Evolutionary conservation across 2,113 vertebrate genomes (phyloP), one percentile per base, ranked within the genome.

Genomic region (Corythornis madagascariensis): DNA sequence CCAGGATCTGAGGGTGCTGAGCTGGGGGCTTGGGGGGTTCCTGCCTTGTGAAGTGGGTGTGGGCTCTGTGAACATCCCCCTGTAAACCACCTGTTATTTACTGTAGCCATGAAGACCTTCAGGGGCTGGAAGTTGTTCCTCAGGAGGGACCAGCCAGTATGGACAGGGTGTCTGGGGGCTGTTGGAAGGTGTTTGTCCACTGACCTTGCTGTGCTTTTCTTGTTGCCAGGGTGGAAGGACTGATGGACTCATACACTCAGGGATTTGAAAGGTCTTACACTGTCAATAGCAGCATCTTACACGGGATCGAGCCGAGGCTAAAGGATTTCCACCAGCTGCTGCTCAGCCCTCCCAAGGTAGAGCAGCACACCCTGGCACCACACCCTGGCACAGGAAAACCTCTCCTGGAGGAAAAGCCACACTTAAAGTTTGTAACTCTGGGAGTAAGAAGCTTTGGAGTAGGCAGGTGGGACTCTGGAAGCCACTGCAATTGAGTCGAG

Each of bases 241-340:
- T 98, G 97, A 98, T 98, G 98, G 99, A 99, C 97, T 97, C 99
- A 92, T 99, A 98, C 98, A 98, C 98, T 98, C 99, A 99, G 98
- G 99, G 98, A 98, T 98, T 98, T 93, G 99, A 99, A 97, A 98
- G 98, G 98, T 97, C 98, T 95, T 98, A 98, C 97, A 97, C 98
- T 96, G 98, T 99, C 98, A 99, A 93, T 96, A 98, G 98, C 97
- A 98, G 99, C 97, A 97, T 99, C 96, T 94, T 99, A 72, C 97
- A 97, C 15, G 98, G 98, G 85, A 99, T 99, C 73, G 98, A 99
- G 97, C 98, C 99, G 25, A 97, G 99, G 94, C 97, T 99, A 95
- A 99, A 98, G 96, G 98, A 99, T 96, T 99, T 99, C 98, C 99
- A 99, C 96, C 98, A 98, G 93, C 98, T 99, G 84, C 98, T 99